These are phyloP conservation scores for Pteronura brasiliensis DNA, from an alignment of 2,113 vertebrate species.

Conservation along the genomic window DNA sequence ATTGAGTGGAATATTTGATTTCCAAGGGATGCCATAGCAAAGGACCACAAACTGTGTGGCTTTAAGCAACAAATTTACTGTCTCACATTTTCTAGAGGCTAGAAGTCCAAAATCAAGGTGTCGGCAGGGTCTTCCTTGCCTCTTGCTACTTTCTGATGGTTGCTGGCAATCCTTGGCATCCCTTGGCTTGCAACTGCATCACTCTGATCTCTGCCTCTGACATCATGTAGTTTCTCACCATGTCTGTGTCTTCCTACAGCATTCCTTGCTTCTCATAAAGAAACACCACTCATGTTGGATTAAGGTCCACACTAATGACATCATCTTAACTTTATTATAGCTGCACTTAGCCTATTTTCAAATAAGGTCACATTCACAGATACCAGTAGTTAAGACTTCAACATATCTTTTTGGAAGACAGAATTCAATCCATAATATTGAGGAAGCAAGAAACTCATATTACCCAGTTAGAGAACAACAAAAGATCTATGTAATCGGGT, in stretches of 20 bases:
- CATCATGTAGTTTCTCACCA: background rate
- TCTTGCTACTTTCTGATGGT: background rate
- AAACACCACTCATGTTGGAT: background rate
- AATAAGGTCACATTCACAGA: background rate
- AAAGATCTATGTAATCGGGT: background rate
- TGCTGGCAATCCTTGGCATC: rapidly evolving
- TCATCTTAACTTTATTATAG: background rate
- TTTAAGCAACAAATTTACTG: background rate
- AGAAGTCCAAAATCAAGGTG: background rate
- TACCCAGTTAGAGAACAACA: background rate
- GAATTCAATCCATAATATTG: background rate
- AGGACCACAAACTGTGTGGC: background rate
- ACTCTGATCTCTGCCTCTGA: background rate
- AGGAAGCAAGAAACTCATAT: background rate
- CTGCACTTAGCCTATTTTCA: background rate
- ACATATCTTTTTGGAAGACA: background rate
- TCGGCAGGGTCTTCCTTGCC: background rate
- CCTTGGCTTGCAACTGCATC: background rate
- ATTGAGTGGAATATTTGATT: background rate
- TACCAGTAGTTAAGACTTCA: background rate
- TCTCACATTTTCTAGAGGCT: background rate
- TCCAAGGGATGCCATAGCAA: background rate
- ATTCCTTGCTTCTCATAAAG: background rate
- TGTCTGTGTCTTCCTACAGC: background rate
- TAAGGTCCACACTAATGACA: too few species aligned